A percentile compares a stretch with the other conserved stretches of the same genome.
Evolutionary conservation across 2,113 vertebrate species (phyloP).

Genomic region (Corvus hawaiiensis): DNA sequence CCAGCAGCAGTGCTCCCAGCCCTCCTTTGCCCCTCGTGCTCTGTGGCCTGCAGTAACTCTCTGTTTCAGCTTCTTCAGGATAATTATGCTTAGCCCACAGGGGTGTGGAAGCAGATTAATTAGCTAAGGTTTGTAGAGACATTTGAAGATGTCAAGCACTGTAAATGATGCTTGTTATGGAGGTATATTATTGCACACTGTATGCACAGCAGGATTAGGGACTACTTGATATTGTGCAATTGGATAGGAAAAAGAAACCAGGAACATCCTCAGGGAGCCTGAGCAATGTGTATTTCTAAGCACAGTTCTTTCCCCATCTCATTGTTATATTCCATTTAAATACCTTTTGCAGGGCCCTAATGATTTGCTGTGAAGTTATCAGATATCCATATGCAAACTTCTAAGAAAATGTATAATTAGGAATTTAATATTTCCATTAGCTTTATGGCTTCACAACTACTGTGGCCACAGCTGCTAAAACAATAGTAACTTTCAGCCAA

Average conservation of each 20-base stretch:
- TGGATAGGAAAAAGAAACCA: not conserved
- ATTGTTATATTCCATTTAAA: not conserved
- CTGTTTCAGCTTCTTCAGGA: not conserved
- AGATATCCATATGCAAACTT: not conserved
- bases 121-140: not conserved
- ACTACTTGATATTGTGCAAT: not conserved
- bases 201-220: not conserved
- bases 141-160: conserved; percentile 17
- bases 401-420: not conserved
- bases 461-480: not conserved
- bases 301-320: not conserved
- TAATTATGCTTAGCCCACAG: not conserved
- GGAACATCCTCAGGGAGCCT: not conserved
- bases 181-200: not conserved
- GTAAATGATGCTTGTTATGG: not conserved
- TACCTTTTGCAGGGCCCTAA: not conserved
- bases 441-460: not conserved
- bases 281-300: not conserved
- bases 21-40: not conserved
- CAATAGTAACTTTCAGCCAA: not conserved
- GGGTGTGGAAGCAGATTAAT: conserved; percentile 9
- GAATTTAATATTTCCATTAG: not conserved
- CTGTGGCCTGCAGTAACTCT: not conserved
- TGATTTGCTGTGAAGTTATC: not conserved
- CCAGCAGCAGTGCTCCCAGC: not conserved